A percentile compares a stretch with the other conserved stretches of the same genome.
Evolutionary conservation across 2,113 vertebrate species (phyloP).

Genomic region (Bos indicus): DNA sequence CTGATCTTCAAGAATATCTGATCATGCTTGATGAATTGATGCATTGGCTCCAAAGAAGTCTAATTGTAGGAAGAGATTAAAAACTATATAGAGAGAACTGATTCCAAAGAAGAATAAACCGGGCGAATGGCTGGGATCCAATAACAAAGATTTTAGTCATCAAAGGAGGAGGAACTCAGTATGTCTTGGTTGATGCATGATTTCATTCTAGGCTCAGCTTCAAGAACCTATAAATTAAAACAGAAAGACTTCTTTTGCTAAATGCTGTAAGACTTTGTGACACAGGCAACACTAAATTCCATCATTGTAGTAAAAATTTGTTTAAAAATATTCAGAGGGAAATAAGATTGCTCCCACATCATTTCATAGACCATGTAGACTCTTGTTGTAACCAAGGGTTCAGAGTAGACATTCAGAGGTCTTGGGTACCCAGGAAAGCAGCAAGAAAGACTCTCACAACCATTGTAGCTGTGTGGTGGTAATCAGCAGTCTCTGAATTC

Average conservation of each 20-base stretch:
- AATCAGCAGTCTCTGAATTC: background rate
- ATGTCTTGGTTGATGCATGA: background rate
- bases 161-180: background rate
- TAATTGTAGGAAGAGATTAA: background rate
- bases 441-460: background rate
- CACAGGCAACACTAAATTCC: background rate
- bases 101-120: background rate
- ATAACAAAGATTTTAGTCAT: background rate
- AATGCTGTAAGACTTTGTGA: background rate
- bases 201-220: background rate
- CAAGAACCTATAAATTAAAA: background rate
- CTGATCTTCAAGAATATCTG: background rate
- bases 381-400: background rate
- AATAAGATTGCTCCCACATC: background rate
- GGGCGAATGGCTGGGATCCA: background rate
- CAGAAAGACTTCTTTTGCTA: background rate
- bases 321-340: background rate
- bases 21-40: background rate
- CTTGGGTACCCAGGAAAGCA: background rate
- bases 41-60: background rate
- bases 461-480: background rate
- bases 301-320: background rate
- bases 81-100: background rate
- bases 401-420: background rate
- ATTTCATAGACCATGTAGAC: background rate